Base-by-base conservation (phyloP, 2,113 vertebrate species). In the Caranx ignobilis region DNA sequence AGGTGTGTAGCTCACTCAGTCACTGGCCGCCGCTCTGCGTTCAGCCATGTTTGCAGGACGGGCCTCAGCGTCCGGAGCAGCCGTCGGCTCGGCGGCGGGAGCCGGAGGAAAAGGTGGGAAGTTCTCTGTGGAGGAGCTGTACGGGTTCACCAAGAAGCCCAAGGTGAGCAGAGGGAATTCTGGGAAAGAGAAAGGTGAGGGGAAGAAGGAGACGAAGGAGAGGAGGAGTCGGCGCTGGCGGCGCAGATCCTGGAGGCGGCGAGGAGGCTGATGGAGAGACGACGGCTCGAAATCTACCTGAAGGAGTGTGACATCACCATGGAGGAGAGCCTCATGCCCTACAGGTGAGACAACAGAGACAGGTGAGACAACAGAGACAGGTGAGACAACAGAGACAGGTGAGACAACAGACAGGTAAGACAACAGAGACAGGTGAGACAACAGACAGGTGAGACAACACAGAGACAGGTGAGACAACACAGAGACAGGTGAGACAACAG, bases 41-140 rank as follows among this genome's bases (percentile, higher is more conserved):
- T 12, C 32, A 71, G 81, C 54, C 79, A 95, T 94, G 94, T 94
- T 95, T 56, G 92, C 89, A 0, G 88, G 92, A 21, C 79, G 89
- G 6, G 83, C 67, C 0, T 37, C 87, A 0, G 87, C 54, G 1
- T 6, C 15, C 2, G 91, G 72, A 0, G 55, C 70, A 0, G 18
- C 78, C 0, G 45, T 68, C 1, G 61, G 89, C 35, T 37, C 80
- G 0, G 41, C 55, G 4, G 64, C 16, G 0, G 12, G 5, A 4
- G 26, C 12, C 0, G 85, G 59, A n/a, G 83, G 70, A n/a, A 89
- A 90, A 73, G 68, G 74, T 0, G 86, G 82, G 0, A 91, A 90
- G 55, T 75, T 89, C 47, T 84, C 81, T 0, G 75, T 91, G 82
- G 91, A 92, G 68, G 91, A 92, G 47, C 65, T 92, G 19, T 92